Evolutionary conservation across 2,797 vertebrate species (phyloP).

Genomic region (Spondyliosoma cantharus): DNA sequence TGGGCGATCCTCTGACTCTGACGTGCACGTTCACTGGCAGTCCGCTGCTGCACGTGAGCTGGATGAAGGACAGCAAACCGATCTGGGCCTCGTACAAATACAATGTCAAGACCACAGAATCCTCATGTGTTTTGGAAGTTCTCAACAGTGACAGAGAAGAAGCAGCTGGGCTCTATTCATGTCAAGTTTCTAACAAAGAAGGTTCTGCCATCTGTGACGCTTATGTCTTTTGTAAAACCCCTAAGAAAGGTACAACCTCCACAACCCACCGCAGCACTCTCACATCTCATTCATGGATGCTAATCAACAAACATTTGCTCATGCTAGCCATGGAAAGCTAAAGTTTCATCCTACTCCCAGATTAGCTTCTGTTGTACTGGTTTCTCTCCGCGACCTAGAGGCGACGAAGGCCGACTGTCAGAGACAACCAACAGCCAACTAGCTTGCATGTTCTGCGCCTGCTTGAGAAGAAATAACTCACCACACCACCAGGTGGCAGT

Average conservation of each 20-base stretch:
- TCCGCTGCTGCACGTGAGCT: conserved; percentile 87
- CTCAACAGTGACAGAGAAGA: conserved; percentile 82
- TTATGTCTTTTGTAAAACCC: conserved; percentile 46
- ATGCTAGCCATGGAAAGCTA: background rate
- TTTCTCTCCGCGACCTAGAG: too few species aligned
- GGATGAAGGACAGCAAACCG: conserved; percentile 87
- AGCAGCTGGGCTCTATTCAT: conserved; percentile 89
- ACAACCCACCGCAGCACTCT: background rate
- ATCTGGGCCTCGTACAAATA: conserved; percentile 88
- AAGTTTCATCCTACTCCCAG: conserved; percentile 12
- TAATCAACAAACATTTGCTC: background rate
- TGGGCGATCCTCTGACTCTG: conserved; percentile 86
- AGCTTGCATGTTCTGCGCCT: too few species aligned
- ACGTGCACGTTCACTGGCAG: conserved; percentile 87
- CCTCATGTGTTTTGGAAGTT: conserved; percentile 81
- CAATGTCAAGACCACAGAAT: conserved; percentile 87
- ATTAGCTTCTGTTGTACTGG: background rate
- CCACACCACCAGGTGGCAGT: too few species aligned
- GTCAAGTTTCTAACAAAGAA: conserved; percentile 88
- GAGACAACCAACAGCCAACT: too few species aligned
- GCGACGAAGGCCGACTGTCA: too few species aligned
- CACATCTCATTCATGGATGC: background rate
- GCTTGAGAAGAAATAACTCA: too few species aligned
- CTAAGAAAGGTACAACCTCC: conserved; percentile 54
- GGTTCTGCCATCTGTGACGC: conserved; percentile 63